These are phyloP conservation scores for Stenopsyche tienmushanensis DNA, from an alignment of 1,140 invertebrate species.

Conservation along the genomic window DNA sequence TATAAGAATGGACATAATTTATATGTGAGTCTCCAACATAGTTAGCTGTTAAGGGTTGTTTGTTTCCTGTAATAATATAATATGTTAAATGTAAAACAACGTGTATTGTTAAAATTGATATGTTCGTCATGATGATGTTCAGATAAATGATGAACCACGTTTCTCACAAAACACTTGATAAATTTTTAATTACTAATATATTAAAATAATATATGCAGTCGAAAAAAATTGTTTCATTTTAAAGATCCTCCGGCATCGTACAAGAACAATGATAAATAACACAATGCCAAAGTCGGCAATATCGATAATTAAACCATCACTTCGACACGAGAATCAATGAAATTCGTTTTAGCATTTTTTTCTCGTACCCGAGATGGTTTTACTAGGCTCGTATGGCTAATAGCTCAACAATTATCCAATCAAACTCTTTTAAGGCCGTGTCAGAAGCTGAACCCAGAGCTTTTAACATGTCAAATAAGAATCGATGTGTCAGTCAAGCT, in stretches of 20 bases:
- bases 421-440: constrained; percentile 28
- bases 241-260: too few relatives aligned
- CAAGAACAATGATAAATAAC: too few relatives aligned
- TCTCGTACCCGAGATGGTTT: constrained; percentile 27
- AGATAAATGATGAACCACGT: constrained; percentile 9
- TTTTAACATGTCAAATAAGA: constrained; percentile 36
- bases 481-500: constrained; percentile 32
- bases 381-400: constrained; percentile 21
- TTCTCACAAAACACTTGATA: constrained; percentile 16
- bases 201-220: constrained; percentile 24
- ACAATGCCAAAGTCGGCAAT: too few relatives aligned
- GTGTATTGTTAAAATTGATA: constrained; percentile 2
- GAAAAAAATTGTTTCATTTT: background rate
- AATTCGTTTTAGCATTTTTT: too few relatives aligned
- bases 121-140: constrained; percentile 21
- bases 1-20: background rate
- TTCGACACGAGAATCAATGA: too few relatives aligned
- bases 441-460: constrained; percentile 28
- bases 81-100: background rate
- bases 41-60: background rate
- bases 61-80: background rate
- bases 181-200: constrained; percentile 16
- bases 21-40: background rate
- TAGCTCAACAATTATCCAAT: constrained; percentile 33
- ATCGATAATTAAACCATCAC: too few relatives aligned